phyloP scores from a whole-genome alignment of 2,888 invertebrate species.

The Galeopsomyia nigrocyanea region DNA sequence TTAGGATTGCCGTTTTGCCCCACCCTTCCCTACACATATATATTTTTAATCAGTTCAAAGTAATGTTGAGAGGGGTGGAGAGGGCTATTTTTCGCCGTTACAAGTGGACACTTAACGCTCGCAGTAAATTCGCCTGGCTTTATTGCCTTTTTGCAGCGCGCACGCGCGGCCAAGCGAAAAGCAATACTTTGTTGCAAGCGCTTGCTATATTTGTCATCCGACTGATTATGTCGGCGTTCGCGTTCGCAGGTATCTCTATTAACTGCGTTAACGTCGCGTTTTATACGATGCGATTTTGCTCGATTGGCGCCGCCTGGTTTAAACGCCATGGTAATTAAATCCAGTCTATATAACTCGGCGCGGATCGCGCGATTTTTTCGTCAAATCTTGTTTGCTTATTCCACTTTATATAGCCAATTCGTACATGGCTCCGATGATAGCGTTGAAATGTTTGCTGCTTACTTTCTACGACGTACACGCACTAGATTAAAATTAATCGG shows the following conservation, averaged over 20 bases:
- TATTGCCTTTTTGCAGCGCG: conserved; percentile 34
- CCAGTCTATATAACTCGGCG: not conserved
- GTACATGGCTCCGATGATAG: too few species aligned
- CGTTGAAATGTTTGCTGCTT: too few species aligned
- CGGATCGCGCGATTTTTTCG: too few species aligned
- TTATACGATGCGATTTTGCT: conserved; percentile 38
- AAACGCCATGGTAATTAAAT: conserved; percentile 32
- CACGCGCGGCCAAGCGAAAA: conserved; percentile 4
- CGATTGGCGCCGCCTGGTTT: conserved; percentile 26
- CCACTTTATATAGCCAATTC: too few species aligned
- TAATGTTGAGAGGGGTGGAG: too few species aligned
- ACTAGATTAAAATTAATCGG: too few species aligned
- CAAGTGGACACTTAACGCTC: conserved; percentile 28
- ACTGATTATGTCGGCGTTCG: conserved; percentile 54
- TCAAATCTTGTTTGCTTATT: too few species aligned
- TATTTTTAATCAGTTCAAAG: too few species aligned
- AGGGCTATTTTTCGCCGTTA: conserved; percentile 27
- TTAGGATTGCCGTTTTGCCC: too few species aligned
- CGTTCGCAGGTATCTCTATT: conserved; percentile 48
- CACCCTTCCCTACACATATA: too few species aligned
- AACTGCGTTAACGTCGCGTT: conserved; percentile 51
- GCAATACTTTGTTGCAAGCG: conserved; percentile 11
- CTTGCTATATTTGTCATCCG: conserved; percentile 53
- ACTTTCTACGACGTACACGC: too few species aligned
- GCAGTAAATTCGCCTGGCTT: conserved; percentile 40